Base-by-base conservation (phyloP, 2,888 invertebrate genomes). In the Silvanus unidentatus region DNA sequence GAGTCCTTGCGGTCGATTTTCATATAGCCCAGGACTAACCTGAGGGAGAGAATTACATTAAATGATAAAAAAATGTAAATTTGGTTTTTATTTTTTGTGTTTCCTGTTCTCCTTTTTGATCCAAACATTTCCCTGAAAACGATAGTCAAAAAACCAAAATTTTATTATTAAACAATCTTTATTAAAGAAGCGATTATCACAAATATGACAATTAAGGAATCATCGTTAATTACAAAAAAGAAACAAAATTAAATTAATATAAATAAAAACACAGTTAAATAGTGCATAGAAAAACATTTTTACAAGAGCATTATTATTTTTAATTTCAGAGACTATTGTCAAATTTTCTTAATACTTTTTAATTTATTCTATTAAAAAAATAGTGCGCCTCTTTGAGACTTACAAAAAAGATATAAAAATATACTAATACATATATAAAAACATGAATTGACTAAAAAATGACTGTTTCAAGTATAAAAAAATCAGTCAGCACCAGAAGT, bases 81-180 rank as follows among this genome's bases (percentile, higher is more conserved):
- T 13, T 12, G 8, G 42, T 16, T 15, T 43, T 37, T 32, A 84
- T 83, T 40, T 86, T 91, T 64, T 8, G 4, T 22, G 8, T 22
- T 22, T 22, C 22, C 3, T 22, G n/a, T n/a, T n/a, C n/a, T n/a
- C 79, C 84, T 10, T 91, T 58, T 91, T 86, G 86, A n/a, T n/a
- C n/a, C n/a, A n/a, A n/a, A 29, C 8, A 29, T n/a, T 29, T 29
- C n/a, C 8, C n/a, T 29, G 29, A 29, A 29, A n/a, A 29, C 29
- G n/a, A n/a, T n/a, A n/a, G n/a, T n/a, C 3, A 22, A 22, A 6
- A 11, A 13, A 34, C 4, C 34, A 34, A 34, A 4, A 34, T 34
- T 34, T 3, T 49, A 62, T 60, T 63, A 70, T 68, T 68, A 70
- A 72, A 70, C 66, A 70, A 69, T 65, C 60, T 70, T 72, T 71